Conservation (phyloP, 2,113 vertebrate genomes). For the Benthochromis sp. region DNA sequence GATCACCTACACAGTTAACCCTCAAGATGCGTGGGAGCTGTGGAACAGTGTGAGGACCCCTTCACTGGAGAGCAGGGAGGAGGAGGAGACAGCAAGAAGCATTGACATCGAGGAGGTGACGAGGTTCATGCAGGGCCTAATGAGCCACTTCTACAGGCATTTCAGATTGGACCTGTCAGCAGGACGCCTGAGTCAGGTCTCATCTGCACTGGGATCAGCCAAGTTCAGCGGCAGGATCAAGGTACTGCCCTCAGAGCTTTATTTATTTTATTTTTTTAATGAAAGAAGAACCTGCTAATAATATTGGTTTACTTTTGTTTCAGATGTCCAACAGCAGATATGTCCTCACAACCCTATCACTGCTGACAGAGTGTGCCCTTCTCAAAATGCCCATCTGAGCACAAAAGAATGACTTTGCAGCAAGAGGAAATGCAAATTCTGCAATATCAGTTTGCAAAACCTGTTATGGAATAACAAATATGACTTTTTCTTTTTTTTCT, state of each 20-base stretch:
- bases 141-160: slow-evolving; percentile 85
- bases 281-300: neutral
- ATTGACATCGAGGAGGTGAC: slow-evolving; percentile 81
- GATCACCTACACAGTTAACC: slow-evolving; percentile 77
- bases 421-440: neutral
- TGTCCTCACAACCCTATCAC: slow-evolving; percentile 74
- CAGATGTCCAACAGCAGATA: slow-evolving; percentile 82
- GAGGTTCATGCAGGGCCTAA: slow-evolving; percentile 78
- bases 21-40: slow-evolving; percentile 81
- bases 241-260: slow-evolving; percentile 60
- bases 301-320: neutral
- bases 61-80: neutral
- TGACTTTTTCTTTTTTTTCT: neutral
- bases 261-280: neutral
- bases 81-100: slow-evolving; percentile 27
- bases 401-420: neutral
- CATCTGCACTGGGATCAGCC: slow-evolving; percentile 81
- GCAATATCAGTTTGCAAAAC: neutral
- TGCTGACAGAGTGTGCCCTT: slow-evolving; percentile 83
- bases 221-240: slow-evolving; percentile 83
- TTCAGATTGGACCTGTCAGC: slow-evolving; percentile 75
- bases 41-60: slow-evolving; percentile 78
- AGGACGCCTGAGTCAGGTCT: slow-evolving; percentile 77
- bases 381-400: slow-evolving; percentile 67
- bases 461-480: neutral